A percentile compares a stretch with the other conserved stretches of the same genome.
These are phyloP conservation scores for Beaufortia kweichowensis DNA, from an alignment of 2,113 vertebrate genomes.

Conservation along the genomic window DNA sequence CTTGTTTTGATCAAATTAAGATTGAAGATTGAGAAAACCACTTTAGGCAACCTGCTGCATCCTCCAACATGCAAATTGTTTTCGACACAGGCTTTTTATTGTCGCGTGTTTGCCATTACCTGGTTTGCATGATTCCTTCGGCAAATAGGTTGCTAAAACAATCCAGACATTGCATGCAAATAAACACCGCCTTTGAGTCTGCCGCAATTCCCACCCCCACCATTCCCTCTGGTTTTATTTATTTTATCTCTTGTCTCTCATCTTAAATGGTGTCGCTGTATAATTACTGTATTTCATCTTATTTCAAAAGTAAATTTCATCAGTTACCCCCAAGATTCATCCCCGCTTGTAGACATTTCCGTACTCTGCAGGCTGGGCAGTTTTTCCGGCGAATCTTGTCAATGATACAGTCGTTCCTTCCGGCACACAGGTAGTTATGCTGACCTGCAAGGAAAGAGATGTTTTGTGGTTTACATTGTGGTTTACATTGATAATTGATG, in stretches of 20 bases:
- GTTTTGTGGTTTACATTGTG: neutral
- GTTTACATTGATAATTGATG: too few relatives aligned
- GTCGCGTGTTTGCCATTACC: too few relatives aligned
- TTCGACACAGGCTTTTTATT: too few relatives aligned
- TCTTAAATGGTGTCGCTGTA: slow-evolving; percentile 1
- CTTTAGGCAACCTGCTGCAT: neutral
- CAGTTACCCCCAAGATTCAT: slow-evolving; percentile 97
- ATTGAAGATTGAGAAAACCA: too few relatives aligned
- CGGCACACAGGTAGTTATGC: slow-evolving; percentile 99
- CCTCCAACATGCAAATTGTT: neutral
- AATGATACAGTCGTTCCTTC: slow-evolving; percentile 98
- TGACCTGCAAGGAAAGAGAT: slow-evolving; percentile 78
- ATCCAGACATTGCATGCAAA: too few relatives aligned
- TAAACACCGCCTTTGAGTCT: too few relatives aligned
- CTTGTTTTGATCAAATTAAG: neutral
- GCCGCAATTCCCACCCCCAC: too few relatives aligned
- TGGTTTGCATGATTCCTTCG: too few relatives aligned
- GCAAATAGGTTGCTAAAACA: too few relatives aligned
- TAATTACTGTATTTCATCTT: neutral
- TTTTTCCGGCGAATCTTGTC: slow-evolving; percentile 99
- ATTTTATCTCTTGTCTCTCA: neutral
- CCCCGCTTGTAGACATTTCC: slow-evolving; percentile 98
- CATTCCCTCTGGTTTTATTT: neutral
- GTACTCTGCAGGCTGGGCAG: slow-evolving; percentile 96
- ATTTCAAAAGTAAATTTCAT: neutral